These are phyloP conservation scores for Rafetus swinhoei DNA, from an alignment of 2,113 vertebrate species.

Conservation along the genomic window DNA sequence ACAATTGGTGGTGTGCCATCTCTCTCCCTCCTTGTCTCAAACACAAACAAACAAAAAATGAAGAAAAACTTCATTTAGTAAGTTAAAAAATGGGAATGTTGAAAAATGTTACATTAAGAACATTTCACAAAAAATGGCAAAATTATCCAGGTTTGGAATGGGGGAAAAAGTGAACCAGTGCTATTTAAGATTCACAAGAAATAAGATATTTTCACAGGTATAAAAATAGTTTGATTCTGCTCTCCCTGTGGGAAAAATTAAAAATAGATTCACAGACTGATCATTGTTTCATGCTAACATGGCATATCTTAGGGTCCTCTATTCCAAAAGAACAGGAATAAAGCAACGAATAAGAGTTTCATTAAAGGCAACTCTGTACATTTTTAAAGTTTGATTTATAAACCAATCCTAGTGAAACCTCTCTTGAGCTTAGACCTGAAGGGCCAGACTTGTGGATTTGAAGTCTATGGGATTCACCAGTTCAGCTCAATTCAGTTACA, in stretches of 20 bases:
- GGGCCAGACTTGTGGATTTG: background rate
- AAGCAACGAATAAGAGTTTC: background rate
- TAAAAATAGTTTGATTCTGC: background rate
- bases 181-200: background rate
- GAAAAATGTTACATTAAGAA: background rate
- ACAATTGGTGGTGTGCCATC: background rate
- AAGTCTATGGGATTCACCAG: background rate
- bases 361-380: background rate
- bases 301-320: background rate
- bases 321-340: background rate
- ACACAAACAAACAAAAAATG: background rate
- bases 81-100: background rate
- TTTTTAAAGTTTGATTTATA: background rate
- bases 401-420: background rate
- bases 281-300: background rate
- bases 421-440: accelerated
- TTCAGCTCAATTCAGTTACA: background rate
- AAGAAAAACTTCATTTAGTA: background rate
- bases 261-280: background rate
- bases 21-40: background rate
- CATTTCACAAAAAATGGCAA: background rate
- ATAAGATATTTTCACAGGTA: background rate
- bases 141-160: background rate
- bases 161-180: background rate
- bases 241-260: background rate